phyloP scores from a whole-genome alignment of 53 echinoderm and acorn worm species.

The Temnopleurus reevesii region DNA sequence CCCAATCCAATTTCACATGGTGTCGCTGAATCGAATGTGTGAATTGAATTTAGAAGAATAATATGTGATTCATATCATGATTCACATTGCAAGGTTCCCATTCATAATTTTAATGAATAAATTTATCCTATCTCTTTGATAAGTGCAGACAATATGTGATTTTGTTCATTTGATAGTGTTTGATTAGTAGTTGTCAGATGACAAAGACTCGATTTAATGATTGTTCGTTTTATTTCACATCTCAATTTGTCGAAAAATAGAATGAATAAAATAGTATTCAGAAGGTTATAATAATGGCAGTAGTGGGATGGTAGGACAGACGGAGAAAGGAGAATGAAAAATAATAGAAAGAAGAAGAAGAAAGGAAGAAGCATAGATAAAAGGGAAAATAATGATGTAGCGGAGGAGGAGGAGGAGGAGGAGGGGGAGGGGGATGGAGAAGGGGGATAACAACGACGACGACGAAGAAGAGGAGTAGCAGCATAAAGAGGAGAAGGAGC shows the following conservation, averaged over 20 bases:
- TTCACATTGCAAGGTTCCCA: neutral
- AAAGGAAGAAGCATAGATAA: neutral
- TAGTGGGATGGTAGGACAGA: neutral
- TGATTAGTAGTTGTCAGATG: neutral
- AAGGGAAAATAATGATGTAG: too few relatives aligned
- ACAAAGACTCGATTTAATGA: neutral
- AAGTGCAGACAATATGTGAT: neutral
- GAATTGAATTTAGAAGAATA: neutral
- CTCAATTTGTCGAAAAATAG: neutral
- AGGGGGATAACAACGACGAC: too few relatives aligned
- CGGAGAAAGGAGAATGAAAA: neutral
- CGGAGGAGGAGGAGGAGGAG: too few relatives aligned
- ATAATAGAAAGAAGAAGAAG: neutral
- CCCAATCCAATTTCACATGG: neutral
- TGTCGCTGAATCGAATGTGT: neutral
- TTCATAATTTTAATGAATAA: constrained; percentile 1
- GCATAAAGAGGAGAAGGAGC: too few relatives aligned
- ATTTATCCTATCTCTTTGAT: neutral
- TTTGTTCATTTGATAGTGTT: neutral
- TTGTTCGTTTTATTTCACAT: neutral
- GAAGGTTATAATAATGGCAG: neutral
- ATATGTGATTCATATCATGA: constrained; percentile 21
- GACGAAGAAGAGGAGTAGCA: too few relatives aligned
- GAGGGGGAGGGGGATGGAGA: too few relatives aligned
- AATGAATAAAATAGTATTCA: neutral